These are phyloP conservation scores for Mycetomoellerius zeteki DNA, from an alignment of 1,140 invertebrate genomes.

Conservation along the genomic window DNA sequence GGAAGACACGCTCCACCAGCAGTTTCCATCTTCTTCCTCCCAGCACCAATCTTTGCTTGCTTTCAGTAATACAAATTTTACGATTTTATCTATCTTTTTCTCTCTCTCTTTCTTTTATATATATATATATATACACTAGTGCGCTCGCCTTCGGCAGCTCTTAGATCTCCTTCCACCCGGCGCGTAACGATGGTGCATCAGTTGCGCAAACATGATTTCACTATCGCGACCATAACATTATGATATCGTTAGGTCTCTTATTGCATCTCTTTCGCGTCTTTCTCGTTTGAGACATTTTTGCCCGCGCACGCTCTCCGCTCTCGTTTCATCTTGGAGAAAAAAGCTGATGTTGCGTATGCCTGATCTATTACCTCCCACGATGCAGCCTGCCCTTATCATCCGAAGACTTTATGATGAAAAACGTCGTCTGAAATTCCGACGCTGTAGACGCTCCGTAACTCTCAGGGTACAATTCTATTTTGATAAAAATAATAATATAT, in stretches of 20 bases:
- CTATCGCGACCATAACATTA: conserved; percentile 35
- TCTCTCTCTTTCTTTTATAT: not conserved
- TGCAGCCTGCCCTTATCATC: conserved; percentile 25
- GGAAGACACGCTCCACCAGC: conserved; percentile 22
- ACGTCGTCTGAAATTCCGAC: conserved; percentile 16
- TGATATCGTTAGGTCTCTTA: not conserved
- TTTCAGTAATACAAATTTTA: conserved; percentile 37
- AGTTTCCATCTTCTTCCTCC: not conserved
- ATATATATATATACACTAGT: not conserved
- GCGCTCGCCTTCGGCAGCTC: not conserved
- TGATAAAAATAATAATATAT: not conserved
- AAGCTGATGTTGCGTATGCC: conserved; percentile 20
- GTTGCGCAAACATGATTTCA: conserved; percentile 30
- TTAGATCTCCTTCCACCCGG: not conserved
- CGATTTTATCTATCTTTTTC: not conserved
- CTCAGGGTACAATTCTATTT: not conserved
- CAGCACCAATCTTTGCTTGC: conserved; percentile 9
- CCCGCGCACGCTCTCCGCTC: not conserved
- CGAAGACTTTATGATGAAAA: conserved; percentile 52
- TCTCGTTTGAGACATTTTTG: conserved; percentile 22
- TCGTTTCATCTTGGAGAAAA: not conserved
- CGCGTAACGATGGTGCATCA: not conserved
- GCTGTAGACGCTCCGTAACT: not conserved
- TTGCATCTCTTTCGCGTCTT: conserved; percentile 29
- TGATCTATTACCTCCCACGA: conserved; percentile 48